Base-by-base conservation (phyloP, 2,797 vertebrate species). In the Oceanodroma leucorhoa region DNA sequence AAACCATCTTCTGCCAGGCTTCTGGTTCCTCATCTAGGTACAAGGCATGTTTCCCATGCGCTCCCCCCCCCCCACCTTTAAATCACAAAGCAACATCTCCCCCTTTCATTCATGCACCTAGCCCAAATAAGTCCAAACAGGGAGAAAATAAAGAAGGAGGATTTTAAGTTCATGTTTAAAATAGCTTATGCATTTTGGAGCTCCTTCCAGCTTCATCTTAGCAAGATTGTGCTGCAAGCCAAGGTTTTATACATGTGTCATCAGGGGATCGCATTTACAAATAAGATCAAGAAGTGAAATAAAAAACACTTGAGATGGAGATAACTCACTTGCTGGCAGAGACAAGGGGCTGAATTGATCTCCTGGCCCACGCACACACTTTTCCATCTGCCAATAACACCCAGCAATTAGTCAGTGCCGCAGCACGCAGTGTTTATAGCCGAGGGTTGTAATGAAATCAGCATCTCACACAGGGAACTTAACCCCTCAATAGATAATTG, bases 241-340 rank as follows among this genome's bases (percentile, higher is more conserved):
- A 97, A 94, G 61, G n/a, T 75, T 96, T 96, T 78, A 80, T 67
- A 30, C 27, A 3, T 34, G 88, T 96, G 95, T 97, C 95, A 95
- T 95, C 66, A 2, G 85, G 55, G 92, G 94, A 96, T 94, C 15
- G 4, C 85, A 73, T 95, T 72, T 94, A 97, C 95, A 96, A 97
- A 97, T 93, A 95, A 95, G 96, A 97, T 97, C 91, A 97, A 96
- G 96, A 81, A 95, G 83, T 19, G 58, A 96, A 96, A 96, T 96
- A 96, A 95, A 91, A 96, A 83, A 95, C 95, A 78, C 92, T 96
- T 62, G 78, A 94, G 92, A 95, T 88, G 95, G 79, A 96, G 95
- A 96, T 96, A 97, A 96, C 95, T 94, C 94, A 88, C 85, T 97
- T 11, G 84, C 87, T 97, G 97, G 97, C 97, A 95, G 88, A 62